Percentiles rank a stretch among this genome's conserved stretches.
Evolutionary conservation across 2,797 vertebrate species (phyloP).

Genomic region (Alcedo quadribrachys): DNA sequence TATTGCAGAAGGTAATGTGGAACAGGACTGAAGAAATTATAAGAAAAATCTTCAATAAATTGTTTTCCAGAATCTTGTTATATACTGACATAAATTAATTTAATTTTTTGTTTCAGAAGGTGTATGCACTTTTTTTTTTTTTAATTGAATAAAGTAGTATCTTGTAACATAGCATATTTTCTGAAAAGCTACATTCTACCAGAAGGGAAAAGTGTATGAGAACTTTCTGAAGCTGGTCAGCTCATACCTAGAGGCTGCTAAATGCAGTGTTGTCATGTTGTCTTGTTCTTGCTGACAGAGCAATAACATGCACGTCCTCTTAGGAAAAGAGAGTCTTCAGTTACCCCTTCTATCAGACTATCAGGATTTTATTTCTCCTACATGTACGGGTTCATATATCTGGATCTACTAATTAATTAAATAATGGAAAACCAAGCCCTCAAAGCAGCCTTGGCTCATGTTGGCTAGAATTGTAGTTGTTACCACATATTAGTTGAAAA

Average conservation of each 20-base stretch:
- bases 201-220: neutral
- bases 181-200: neutral
- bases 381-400: neutral
- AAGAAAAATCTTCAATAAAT: neutral
- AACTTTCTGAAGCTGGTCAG: neutral
- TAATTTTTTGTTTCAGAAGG: neutral
- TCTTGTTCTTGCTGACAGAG: neutral
- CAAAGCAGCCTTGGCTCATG: neutral
- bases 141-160: neutral
- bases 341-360: slow-evolving; percentile 42
- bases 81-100: neutral
- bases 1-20: neutral
- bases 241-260: neutral
- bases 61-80: neutral
- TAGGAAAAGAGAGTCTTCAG: slow-evolving; percentile 22
- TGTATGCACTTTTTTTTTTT: neutral
- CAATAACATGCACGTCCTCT: neutral
- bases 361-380: slow-evolving; percentile 40
- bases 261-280: neutral
- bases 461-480: neutral
- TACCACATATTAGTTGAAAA: neutral
- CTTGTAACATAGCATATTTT: neutral
- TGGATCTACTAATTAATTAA: neutral
- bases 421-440: neutral
- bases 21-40: neutral